Evolutionary conservation across 1,140 invertebrate genomes (phyloP).

Genomic region (Sinonovacula constricta): DNA sequence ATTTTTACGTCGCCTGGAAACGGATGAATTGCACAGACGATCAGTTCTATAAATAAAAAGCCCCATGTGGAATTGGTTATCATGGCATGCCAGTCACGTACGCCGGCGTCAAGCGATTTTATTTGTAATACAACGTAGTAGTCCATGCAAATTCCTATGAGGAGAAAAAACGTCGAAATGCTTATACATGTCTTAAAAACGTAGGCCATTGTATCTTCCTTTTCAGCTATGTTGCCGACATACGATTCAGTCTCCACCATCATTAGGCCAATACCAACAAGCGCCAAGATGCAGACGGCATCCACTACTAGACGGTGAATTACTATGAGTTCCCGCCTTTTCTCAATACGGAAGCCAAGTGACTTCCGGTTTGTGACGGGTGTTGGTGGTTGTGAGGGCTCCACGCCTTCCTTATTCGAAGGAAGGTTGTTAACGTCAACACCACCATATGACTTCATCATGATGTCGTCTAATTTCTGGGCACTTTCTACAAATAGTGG

Average conservation of each 20-base stretch:
- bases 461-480: neutral
- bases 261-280: slow-evolving; percentile 62
- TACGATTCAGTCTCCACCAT: slow-evolving; percentile 64
- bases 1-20: slow-evolving; percentile 64
- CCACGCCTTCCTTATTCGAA: neutral
- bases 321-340: slow-evolving; percentile 50
- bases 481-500: slow-evolving; percentile 45
- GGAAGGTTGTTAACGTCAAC: neutral
- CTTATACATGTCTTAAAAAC: slow-evolving; percentile 55
- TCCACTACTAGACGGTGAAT: slow-evolving; percentile 58
- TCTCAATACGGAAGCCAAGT: slow-evolving; percentile 54
- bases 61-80: slow-evolving; percentile 52
- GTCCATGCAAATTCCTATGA: slow-evolving; percentile 55
- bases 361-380: slow-evolving; percentile 18
- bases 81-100: slow-evolving; percentile 61
- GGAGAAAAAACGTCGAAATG: slow-evolving; percentile 51
- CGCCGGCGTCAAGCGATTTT: slow-evolving; percentile 62
- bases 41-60: slow-evolving; percentile 52
- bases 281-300: slow-evolving; percentile 56
- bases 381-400: no score
- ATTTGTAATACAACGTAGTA: slow-evolving; percentile 63
- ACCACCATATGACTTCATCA: slow-evolving; percentile 35
- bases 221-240: slow-evolving; percentile 37
- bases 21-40: slow-evolving; percentile 68
- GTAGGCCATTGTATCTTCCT: slow-evolving; percentile 40